Base-by-base conservation (phyloP, 2,113 vertebrate genomes). In the Hippopotamus amphibius region DNA sequence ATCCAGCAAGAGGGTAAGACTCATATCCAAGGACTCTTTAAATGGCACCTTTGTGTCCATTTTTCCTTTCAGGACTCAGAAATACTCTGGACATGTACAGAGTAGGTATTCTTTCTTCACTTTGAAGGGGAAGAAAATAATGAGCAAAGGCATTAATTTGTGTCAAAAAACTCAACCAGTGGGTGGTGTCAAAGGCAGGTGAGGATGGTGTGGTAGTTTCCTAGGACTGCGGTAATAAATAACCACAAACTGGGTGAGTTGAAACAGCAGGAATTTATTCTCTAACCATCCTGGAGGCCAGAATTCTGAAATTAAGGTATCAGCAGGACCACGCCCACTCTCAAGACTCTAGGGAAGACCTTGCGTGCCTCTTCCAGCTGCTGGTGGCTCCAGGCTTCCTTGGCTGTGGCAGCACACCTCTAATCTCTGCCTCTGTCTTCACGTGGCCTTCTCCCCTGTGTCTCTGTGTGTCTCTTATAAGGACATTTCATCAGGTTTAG, bases 71-170 rank as follows among this genome's bases (percentile, higher is more conserved):
- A 68, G 66, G 57, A 86, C 28, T 68, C n/a, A 68, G 57, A 57
- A 86, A 28, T 79, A 86, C 30, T n/a, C 48, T n/a, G 16, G 48
- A 66, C 6, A 59, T 28, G 5, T 68, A 46, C 15, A 68, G 48
- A 93, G 10, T 93, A 43, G 69, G 6, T 77, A 26, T 85, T 66
- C 10, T 77, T 68, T n/a, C 21, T 6, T 66, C 59, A 28, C 15
- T 93, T n/a, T 69, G 37, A 82, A 93, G 82, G 57, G 57, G 10
- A 86, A 68, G 71, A 66, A 93, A 93, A 28, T 77, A 14, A 46
- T 26, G 26, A 85, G 21, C 66, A 46, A 41, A 65, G 55, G 19
- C 24, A 55, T 74, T 81, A 81, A 33, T 88, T 79, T 80, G 50
- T 69, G 53, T 33, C 41, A 80, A 55, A 50, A 48, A 33, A 80